Base-by-base conservation (phyloP, 1,140 invertebrate species). In the Zaprionus gabonicus region DNA sequence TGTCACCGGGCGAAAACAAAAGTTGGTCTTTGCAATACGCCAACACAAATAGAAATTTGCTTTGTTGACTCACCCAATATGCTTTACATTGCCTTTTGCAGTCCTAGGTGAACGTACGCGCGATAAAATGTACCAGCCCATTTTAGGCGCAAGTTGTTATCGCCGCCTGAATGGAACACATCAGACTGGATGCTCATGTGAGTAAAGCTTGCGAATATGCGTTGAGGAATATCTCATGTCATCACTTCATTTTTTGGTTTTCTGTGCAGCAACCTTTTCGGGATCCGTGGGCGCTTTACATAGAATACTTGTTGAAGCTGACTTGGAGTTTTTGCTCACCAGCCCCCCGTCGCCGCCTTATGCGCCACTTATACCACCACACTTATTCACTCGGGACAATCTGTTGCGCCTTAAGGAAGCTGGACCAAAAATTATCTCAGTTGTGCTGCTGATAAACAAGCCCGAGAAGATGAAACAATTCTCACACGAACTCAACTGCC, bases 121-220 rank as follows among this genome's bases (percentile, higher is more conserved):
- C 83, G 95, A 97, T 80, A 96, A 96, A 93, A 98, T 98, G 93
- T 98, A 98, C 92, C 94, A 95, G 81, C 92, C 95, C 9, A 95
- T 98, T 49, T 93, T 95, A 80, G 96, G 95, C 49, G 94, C 95
- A 69, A 95, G 96, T 58, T 99, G 98, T 94, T 98, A 98, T 91
- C 94, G 97, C 79, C 94, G 97, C 76, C 93, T 99, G 44, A 99
- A 99, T 95, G 97, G 96, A 53, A 98, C 98, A 20, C 97, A 99
- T 94, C 97, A 98, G 93, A 96, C 97, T 90, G 98, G 98, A 68
- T 99, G 98, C 93, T 95, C 96, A 41, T 98, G 97, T 97, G 95
- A 96, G 95, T 95, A 46, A 2, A 44, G n/a, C 4, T 34, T 38
- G 13, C 4, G n/a, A 5, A 2, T 36, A 2, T 13, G 23, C 4